Evolutionary conservation across 2,113 vertebrate genomes (phyloP).

Genomic region (Lophotis ruficrista): DNA sequence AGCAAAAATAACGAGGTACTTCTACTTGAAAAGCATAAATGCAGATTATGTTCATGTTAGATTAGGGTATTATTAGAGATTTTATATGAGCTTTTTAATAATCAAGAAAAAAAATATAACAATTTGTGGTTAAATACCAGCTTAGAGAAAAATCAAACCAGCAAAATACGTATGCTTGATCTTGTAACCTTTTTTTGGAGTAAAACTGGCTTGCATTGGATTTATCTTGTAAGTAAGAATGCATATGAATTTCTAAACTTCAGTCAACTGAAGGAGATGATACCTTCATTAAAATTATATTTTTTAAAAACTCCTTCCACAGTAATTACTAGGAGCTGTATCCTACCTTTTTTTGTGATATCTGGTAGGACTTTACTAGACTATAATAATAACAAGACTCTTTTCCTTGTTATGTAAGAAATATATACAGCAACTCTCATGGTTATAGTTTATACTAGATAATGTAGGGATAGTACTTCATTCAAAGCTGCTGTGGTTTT

Average conservation of each 20-base stretch:
- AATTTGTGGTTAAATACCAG: neutral
- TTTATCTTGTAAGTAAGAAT: neutral
- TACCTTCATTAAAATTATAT: neutral
- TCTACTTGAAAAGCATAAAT: neutral
- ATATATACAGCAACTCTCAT: neutral
- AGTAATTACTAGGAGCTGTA: neutral
- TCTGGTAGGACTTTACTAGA: neutral
- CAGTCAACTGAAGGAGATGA: neutral
- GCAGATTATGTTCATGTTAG: neutral
- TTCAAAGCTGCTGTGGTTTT: neutral
- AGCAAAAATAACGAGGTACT: neutral
- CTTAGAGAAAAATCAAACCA: neutral
- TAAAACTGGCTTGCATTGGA: neutral
- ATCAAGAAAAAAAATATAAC: neutral
- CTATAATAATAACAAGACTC: neutral
- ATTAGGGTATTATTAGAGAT: neutral
- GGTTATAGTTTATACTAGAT: neutral
- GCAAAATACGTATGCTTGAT: neutral
- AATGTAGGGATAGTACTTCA: neutral
- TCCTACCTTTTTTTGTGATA: neutral
- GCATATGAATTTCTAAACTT: neutral
- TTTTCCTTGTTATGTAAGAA: neutral
- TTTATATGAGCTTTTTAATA: neutral
- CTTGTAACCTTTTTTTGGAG: neutral
- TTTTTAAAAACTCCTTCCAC: neutral